Evolutionary conservation across 2,113 vertebrate genomes (phyloP), one percentile per base, ranked within the genome.

Genomic region (Sciurus niger): DNA sequence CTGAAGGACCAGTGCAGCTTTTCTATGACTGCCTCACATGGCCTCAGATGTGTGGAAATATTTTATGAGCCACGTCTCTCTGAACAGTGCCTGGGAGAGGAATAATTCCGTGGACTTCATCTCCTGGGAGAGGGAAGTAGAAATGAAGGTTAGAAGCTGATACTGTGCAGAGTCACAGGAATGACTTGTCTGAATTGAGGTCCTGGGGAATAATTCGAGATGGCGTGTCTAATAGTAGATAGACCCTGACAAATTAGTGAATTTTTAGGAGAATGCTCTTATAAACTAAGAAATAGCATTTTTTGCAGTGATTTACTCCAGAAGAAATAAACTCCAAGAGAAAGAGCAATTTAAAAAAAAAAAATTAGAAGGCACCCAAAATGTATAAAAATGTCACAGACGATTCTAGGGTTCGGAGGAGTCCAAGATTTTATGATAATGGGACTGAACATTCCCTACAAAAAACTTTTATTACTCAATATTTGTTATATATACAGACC

Each of bases 31-130:
- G 37, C 37, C 37, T 37, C 37, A 37, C 37, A 37, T 37, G 37
- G 37, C 37, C 37, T 40, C 70, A 2, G 37, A 25, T 37, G 48
- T 43, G 3, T 22, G 17, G 0, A 14, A 28, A 30, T 4, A 6
- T 48, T 34, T 14, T 60, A n/a, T 30, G n/a, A 3, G 17, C 24
- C 7, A 55, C 28, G 8, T 65, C 28, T 2, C 25, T 4, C 6
- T 0, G 4, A 1, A 3, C 13, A 14, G 89, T 32, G 4, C 28
- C 28, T 20, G 4, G 0, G 11, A 40, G 32, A 67, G n/a, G 48
- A 76, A 10, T 37, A 14, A 25, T 77, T 55, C 46, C 40, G 58
- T 2, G 1, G 32, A 30, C 77, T 55, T 70, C 70, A 34, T 3
- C 34, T 13, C 58, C 14, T 14, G 10, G 65, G 51, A 0, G 51